Evolutionary conservation across 2,113 vertebrate species (phyloP).

Genomic region (Polypterus bichir): DNA sequence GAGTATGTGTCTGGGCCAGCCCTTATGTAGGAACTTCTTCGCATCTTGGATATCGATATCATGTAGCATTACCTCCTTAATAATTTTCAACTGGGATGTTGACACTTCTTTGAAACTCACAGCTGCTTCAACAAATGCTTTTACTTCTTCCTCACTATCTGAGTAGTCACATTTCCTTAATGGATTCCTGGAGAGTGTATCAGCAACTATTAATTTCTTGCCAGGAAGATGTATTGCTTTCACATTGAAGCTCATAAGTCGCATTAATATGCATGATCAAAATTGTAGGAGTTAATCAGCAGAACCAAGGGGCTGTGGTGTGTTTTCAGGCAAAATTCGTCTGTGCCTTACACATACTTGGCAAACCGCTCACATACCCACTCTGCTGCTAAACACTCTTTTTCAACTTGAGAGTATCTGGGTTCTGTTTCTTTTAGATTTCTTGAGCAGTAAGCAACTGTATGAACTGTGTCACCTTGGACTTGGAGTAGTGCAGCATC

Average conservation of each 20-base stretch:
- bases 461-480: not conserved
- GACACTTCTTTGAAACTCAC: conserved; percentile 1
- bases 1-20: not conserved
- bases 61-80: not conserved
- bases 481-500: not conserved
- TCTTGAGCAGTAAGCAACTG: conserved; percentile 6
- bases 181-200: conserved; percentile 4
- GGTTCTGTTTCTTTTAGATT: conserved; percentile 2
- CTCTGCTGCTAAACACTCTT: conserved; percentile 3
- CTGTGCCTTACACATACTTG: not conserved
- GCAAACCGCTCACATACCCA: not conserved
- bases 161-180: not conserved
- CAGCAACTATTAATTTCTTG: conserved; percentile 6
- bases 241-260: conserved; percentile 13
- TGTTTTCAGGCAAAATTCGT: conserved; percentile 1
- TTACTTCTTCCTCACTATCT: too few relatives aligned
- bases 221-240: conserved; percentile 7
- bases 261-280: not conserved
- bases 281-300: conserved; percentile 3
- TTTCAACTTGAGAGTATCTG: conserved; percentile 1
- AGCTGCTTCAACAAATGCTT: conserved; percentile 3
- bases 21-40: not conserved
- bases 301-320: conserved; percentile 6
- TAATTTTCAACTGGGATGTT: conserved; percentile 1
- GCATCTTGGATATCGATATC: conserved; percentile 6